These are phyloP conservation scores for Panthera uncia DNA, from an alignment of 2,113 vertebrate species.

Conservation along the genomic window DNA sequence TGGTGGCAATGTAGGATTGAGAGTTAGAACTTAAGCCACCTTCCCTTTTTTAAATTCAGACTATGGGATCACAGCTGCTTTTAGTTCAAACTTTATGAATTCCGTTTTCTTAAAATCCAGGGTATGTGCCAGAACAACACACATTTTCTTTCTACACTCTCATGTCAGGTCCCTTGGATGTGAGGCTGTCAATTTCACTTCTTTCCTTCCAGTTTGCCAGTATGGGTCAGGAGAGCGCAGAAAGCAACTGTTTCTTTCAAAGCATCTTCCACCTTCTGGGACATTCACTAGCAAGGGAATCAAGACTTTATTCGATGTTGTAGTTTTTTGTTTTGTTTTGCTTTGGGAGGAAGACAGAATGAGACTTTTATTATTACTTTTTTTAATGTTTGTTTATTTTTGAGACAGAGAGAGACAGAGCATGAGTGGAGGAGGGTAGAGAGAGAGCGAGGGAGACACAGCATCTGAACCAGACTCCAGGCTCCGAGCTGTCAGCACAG, in stretches of 20 bases:
- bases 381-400: no score
- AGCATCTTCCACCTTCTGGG: neutral
- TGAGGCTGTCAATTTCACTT: neutral
- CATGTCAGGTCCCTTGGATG: neutral
- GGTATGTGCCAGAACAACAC: neutral
- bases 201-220: neutral
- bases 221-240: neutral
- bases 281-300: neutral
- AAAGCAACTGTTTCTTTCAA: neutral
- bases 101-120: neutral
- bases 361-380: neutral
- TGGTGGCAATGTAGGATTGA: neutral
- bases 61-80: neutral
- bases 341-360: neutral
- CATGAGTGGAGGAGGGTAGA: no score
- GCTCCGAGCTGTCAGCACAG: no score
- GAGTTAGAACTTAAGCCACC: neutral
- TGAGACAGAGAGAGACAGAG: no score
- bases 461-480: no score
- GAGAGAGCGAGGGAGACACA: no score
- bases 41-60: neutral
- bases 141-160: neutral
- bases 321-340: neutral
- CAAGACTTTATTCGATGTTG: neutral
- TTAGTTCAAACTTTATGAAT: neutral